Conservation (phyloP, 2,113 vertebrate genomes). For the Brienomyrus brachyistius region DNA sequence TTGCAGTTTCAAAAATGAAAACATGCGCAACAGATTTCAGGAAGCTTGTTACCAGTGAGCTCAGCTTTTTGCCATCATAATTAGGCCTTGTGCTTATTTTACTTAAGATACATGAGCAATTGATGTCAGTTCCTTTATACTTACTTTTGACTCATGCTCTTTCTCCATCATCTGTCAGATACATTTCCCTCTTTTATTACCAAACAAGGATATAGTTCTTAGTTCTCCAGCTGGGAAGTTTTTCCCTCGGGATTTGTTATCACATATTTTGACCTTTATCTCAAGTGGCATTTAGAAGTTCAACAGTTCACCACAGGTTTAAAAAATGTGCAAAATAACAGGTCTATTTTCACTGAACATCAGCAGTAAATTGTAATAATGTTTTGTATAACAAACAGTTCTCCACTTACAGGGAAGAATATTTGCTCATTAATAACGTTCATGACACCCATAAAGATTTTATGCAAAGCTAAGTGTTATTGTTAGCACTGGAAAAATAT, state of each 20-base stretch:
- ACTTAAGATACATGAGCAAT: not conserved
- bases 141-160: not conserved
- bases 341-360: not conserved
- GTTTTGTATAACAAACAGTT: not conserved
- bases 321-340: not conserved
- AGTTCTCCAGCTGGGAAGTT: not conserved
- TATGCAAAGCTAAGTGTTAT: not conserved
- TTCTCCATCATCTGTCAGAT: not conserved
- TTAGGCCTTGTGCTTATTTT: not conserved
- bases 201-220: not conserved
- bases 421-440: not conserved
- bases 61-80: not conserved
- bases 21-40: not conserved
- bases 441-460: not conserved
- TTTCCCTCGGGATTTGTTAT: not conserved
- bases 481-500: not conserved
- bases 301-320: not conserved
- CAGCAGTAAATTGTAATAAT: not conserved
- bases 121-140: not conserved
- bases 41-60: not conserved
- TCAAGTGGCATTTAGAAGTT: conserved; percentile 11
- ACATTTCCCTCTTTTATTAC: not conserved
- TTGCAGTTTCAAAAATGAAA: not conserved
- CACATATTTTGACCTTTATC: not conserved
- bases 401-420: not conserved